Conservation (phyloP, 2,113 vertebrate genomes). For the Tragelaphus strepsiceros region DNA sequence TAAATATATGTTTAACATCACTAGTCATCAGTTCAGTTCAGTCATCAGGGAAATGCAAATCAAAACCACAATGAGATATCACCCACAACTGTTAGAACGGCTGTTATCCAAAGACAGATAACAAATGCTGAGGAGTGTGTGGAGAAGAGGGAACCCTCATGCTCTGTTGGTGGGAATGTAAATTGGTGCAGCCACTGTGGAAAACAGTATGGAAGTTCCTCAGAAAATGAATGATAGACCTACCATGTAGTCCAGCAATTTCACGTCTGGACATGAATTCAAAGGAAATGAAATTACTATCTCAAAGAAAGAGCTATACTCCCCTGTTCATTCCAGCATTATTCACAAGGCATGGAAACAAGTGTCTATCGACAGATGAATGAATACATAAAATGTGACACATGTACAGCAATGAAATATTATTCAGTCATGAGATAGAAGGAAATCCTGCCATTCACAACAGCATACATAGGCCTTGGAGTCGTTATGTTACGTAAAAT, state of each 20-base stretch:
- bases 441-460: neutral
- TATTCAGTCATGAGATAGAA: neutral
- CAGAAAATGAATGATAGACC: neutral
- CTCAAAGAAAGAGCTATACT: neutral
- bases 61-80: neutral
- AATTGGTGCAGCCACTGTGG: neutral
- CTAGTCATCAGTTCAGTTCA: neutral
- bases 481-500: neutral
- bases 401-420: neutral
- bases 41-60: neutral
- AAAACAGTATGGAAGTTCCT: neutral
- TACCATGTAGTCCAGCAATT: neutral
- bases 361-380: neutral
- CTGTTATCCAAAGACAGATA: neutral
- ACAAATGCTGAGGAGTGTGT: neutral
- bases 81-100: neutral
- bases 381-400: neutral
- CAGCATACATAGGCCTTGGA: neutral
- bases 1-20: neutral
- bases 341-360: neutral
- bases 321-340: neutral
- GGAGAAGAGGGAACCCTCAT: neutral
- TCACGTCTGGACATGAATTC: neutral
- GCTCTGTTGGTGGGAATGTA: neutral
- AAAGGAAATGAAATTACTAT: neutral